Evolutionary conservation across 2,113 vertebrate species (phyloP), one percentile per base, ranked within the genome.

Genomic region (Pterocles orientalis): DNA sequence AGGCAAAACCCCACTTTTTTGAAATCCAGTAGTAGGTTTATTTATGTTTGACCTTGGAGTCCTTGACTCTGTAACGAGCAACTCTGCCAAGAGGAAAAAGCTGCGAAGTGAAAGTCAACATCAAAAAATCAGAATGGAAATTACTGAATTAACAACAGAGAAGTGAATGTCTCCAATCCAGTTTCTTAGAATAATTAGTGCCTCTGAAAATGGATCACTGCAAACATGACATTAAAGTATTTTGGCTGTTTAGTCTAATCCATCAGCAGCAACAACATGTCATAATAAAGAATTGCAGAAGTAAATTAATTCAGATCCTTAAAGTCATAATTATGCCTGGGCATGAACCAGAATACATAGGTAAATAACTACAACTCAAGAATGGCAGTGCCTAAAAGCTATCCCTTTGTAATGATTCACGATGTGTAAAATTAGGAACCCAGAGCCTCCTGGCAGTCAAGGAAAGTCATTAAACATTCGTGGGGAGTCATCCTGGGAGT

Each of bases 201-300:
- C 9, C 5, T 77, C 61, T 89, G 26, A 85, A 94, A 95, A 91
- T 39, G 7, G 28, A 90, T 90, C 9, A 62, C 19, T 73, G 25
- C 21, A 79, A 77, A 56, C 11, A 72, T 33, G 26, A 54, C 57
- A 71, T 15, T 17, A 21, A 82, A 65, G 7, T n/a, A 78, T 91
- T 97, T 87, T 79, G 8, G 34, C n/a, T 93, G 12, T 81, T 90
- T 82, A 51, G 28, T 56, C 18, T 39, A 83, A 86, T 73, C 75
- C 17, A 91, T 79, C 33, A 76, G 3, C 8, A 51, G 26, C n/a
- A 87, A 70, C 61, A 94, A 43, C 0, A 2, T 62, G 21, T 53
- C 43, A 31, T 43, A 56, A 84, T 34, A 51, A 95, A 88, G 83
- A 94, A 70, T 12, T 43, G 4, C 14, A 64, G 17, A 90, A 54